phyloP scores from a whole-genome alignment of 2,113 vertebrate species.

The Percina caprodes region DNA sequence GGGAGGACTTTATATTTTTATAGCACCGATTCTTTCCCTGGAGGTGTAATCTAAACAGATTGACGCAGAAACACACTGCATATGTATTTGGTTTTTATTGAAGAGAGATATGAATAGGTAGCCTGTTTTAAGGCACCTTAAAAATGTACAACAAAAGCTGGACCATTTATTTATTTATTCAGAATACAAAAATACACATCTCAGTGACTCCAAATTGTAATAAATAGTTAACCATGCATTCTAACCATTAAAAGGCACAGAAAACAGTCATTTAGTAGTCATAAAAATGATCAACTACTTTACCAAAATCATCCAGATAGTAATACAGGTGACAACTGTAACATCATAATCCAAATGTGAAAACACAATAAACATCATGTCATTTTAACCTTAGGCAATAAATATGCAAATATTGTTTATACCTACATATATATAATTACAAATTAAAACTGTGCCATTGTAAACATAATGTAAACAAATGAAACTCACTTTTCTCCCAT shows the following conservation, averaged over 20 bases:
- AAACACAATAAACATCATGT: conserved; percentile 95
- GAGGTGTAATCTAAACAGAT: conserved; percentile 8
- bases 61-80: conserved; percentile 66
- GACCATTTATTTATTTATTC: conserved; percentile 92
- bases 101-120: conserved; percentile 90
- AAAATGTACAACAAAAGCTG: conserved; percentile 91
- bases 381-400: conserved; percentile 98
- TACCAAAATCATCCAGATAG: conserved; percentile 96
- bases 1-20: background rate
- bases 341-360: conserved; percentile 99
- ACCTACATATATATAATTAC: conserved; percentile 84
- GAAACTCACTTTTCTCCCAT: conserved; percentile 91
- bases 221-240: conserved; percentile 99
- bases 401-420: conserved; percentile 94
- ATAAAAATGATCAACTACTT: conserved; percentile 98
- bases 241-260: conserved; percentile 97
- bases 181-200: conserved; percentile 99
- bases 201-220: conserved; percentile 96
- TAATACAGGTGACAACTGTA: conserved; percentile 94
- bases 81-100: conserved; percentile 95
- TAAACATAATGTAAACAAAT: conserved; percentile 99
- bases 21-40: background rate
- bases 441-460: conserved; percentile 97
- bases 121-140: conserved; percentile 87
- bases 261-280: conserved; percentile 99